Percentiles rank a stretch among this genome's conserved stretches.
Conservation (phyloP, 2,888 invertebrate genomes). For the Stenurella melanura region DNA sequence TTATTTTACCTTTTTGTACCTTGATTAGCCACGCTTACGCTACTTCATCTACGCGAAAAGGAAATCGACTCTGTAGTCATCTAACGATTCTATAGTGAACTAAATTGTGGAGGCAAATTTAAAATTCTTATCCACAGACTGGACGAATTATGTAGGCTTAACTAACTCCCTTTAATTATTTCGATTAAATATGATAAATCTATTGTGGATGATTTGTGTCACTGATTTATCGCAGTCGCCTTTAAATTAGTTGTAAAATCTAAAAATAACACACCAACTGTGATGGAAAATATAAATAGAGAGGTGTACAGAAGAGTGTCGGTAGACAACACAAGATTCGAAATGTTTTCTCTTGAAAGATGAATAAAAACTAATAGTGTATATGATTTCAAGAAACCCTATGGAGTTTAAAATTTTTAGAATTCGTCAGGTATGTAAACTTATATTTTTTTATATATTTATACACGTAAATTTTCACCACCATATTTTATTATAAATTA, state of each 20-base stretch:
- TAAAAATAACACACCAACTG: slow-evolving; percentile 28
- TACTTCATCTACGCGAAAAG: slow-evolving; percentile 73
- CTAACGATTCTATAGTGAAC: slow-evolving; percentile 53
- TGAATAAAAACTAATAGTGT: slow-evolving; percentile 27
- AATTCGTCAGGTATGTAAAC: slow-evolving; percentile 26
- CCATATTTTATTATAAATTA: neutral
- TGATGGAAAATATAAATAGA: slow-evolving; percentile 32
- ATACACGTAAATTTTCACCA: neutral
- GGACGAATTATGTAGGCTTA: neutral
- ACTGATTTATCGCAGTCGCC: slow-evolving; percentile 19
- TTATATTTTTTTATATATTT: neutral
- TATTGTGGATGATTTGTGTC: neutral
- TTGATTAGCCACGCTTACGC: slow-evolving; percentile 91
- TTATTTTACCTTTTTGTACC: slow-evolving; percentile 84
- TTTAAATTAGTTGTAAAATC: slow-evolving; percentile 11
- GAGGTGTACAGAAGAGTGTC: neutral
- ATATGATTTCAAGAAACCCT: neutral
- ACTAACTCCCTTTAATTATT: neutral
- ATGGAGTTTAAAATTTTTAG: slow-evolving; percentile 15
- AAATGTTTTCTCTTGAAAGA: slow-evolving; percentile 18
- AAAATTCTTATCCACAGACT: slow-evolving; percentile 24
- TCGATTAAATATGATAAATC: neutral
- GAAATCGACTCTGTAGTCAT: slow-evolving; percentile 66
- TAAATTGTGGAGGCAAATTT: slow-evolving; percentile 55
- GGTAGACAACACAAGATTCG: neutral